Evolutionary conservation across 1,140 invertebrate species (phyloP).

Genomic region (Argopecten irradians): DNA sequence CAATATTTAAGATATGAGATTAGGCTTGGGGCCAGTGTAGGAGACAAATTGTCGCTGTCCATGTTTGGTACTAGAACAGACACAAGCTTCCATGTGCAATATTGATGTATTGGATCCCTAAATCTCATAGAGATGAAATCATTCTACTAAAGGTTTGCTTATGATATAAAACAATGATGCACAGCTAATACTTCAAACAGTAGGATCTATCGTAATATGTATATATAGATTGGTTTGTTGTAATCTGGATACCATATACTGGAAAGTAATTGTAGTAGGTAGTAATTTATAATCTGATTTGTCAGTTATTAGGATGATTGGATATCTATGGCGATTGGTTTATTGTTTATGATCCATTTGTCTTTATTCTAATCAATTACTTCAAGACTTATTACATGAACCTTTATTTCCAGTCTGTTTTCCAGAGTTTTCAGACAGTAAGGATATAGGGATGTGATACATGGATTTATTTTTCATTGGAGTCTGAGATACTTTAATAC

Average conservation of each 20-base stretch:
- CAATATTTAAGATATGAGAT: not conserved
- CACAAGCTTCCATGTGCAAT: not conserved
- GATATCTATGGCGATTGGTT: not conserved
- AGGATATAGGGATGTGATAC: not conserved
- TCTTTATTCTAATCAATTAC: not conserved
- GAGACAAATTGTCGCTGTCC: slow-evolving; percentile 6
- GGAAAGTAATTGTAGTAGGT: not conserved
- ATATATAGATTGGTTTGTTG: not conserved
- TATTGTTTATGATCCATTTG: not conserved
- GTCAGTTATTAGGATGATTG: not conserved
- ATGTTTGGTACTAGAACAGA: not conserved
- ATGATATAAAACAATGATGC: not conserved
- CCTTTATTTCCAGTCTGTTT: not conserved
- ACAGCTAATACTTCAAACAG: not conserved
- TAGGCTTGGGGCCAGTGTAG: not conserved
- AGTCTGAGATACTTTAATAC: not conserved
- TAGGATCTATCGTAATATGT: not conserved
- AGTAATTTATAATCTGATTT: not conserved
- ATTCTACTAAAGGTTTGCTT: not conserved
- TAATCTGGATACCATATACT: not conserved
- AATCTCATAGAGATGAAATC: not conserved
- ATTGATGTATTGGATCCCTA: not conserved
- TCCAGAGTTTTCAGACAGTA: no score
- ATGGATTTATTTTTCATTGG: not conserved
- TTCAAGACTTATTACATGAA: not conserved